Conservation (phyloP, 2,888 invertebrate species). For the Prenolepis imparis region DNA sequence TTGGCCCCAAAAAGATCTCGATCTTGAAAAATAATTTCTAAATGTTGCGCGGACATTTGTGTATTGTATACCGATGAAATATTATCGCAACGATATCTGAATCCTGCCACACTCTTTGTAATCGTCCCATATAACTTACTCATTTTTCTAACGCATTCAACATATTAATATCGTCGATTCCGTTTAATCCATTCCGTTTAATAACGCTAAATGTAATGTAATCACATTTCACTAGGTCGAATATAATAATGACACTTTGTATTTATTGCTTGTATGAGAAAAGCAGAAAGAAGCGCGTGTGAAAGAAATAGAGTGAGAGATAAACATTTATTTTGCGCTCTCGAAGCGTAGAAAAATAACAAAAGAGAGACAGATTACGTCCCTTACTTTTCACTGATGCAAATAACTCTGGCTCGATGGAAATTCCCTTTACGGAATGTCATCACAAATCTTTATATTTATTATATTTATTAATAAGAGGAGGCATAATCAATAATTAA, state of each 20-base stretch:
- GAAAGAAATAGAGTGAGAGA: slow-evolving; percentile 23
- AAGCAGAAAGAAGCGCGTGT: background rate
- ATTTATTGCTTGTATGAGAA: slow-evolving; percentile 27
- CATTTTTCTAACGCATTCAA: background rate
- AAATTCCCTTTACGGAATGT: background rate
- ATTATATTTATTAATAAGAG: background rate
- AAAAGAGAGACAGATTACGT: slow-evolving; percentile 13
- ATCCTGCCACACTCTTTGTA: slow-evolving; percentile 41
- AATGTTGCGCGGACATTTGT: background rate
- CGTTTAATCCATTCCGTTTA: slow-evolving; percentile 14
- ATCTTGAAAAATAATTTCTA: background rate
- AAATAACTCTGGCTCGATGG: slow-evolving; percentile 23
- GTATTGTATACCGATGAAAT: background rate
- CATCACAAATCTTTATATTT: slow-evolving; percentile 4
- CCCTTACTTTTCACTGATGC: slow-evolving; percentile 30
- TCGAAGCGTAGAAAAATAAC: slow-evolving; percentile 31
- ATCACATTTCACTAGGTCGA: slow-evolving; percentile 27
- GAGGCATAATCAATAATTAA: background rate
- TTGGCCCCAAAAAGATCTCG: background rate
- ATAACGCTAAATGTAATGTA: slow-evolving; percentile 24
- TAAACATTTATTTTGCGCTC: slow-evolving; percentile 21
- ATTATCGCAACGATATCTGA: slow-evolving; percentile 13
- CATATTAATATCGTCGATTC: slow-evolving; percentile 17
- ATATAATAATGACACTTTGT: slow-evolving; percentile 23
- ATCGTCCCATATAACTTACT: background rate